phyloP scores from a whole-genome alignment of 2,113 vertebrate genomes.

The Brevimyrus niger region DNA sequence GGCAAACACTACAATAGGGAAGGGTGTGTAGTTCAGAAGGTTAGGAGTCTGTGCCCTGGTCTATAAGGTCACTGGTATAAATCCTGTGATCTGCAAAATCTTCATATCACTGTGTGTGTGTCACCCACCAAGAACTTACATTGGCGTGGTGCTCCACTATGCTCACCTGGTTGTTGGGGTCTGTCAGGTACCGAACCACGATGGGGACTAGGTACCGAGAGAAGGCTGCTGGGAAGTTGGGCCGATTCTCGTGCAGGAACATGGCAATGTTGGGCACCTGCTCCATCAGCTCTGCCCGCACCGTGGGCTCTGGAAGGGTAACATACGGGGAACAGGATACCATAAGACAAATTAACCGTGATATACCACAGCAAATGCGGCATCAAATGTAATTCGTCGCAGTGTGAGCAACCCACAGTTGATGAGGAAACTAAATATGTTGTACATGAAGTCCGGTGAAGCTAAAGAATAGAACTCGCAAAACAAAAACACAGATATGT shows the following conservation, averaged over 20 bases:
- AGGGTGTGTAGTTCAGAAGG: background rate
- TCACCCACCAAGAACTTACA: background rate
- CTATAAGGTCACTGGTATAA: background rate
- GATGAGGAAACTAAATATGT: background rate
- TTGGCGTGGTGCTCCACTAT: background rate
- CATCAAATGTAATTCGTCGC: background rate
- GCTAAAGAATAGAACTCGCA: background rate
- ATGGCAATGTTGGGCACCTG: slow-evolving; percentile 79
- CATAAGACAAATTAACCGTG: background rate
- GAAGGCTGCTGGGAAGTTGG: slow-evolving; percentile 72
- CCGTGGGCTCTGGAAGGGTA: slow-evolving; percentile 71
- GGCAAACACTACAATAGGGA: background rate
- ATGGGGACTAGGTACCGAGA: slow-evolving; percentile 79
- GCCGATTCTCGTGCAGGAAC: slow-evolving; percentile 77
- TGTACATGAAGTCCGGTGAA: background rate
- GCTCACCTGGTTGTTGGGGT: slow-evolving; percentile 80
- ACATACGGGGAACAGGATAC: background rate
- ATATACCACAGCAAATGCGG: background rate
- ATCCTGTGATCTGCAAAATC: background rate
- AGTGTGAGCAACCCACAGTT: background rate
- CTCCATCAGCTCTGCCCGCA: slow-evolving; percentile 81
- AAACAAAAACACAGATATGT: background rate
- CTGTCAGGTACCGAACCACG: slow-evolving; percentile 71
- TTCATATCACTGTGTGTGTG: background rate
- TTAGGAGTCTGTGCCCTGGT: background rate